Conservation (phyloP, 1,140 invertebrate genomes). For the Acyrthosiphon pisum region DNA sequence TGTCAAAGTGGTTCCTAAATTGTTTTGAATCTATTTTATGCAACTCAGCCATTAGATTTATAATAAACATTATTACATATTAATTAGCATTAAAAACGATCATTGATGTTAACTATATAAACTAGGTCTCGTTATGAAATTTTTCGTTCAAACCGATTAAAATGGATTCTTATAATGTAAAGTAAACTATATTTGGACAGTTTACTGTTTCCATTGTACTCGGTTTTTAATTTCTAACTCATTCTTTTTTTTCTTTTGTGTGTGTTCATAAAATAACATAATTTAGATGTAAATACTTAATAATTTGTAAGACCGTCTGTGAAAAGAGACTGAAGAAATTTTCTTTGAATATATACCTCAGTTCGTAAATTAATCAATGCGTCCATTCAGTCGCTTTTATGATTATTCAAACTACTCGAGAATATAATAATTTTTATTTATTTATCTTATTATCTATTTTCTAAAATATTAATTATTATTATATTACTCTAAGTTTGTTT, state of each 20-base stretch:
- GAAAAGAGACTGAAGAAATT: slow-evolving; percentile 49
- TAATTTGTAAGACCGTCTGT: slow-evolving; percentile 50
- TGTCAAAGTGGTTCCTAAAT: slow-evolving; percentile 41
- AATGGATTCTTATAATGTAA: slow-evolving; percentile 27
- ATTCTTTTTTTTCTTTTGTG: slow-evolving; percentile 31
- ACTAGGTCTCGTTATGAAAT: slow-evolving; percentile 53
- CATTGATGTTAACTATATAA: slow-evolving; percentile 53
- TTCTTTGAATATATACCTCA: slow-evolving; percentile 53
- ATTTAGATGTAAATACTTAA: slow-evolving; percentile 55
- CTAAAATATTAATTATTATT: slow-evolving; percentile 43
- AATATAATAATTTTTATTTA: slow-evolving; percentile 44
- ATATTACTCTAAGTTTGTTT: slow-evolving; percentile 25
- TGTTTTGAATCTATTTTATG: slow-evolving; percentile 50
- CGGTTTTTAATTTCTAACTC: slow-evolving; percentile 47
- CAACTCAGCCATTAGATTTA: slow-evolving; percentile 31
- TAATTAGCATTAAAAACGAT: slow-evolving; percentile 35
- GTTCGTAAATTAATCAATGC: slow-evolving; percentile 45
- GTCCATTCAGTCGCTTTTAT: slow-evolving; percentile 27
- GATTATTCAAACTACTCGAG: slow-evolving; percentile 20
- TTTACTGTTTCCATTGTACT: slow-evolving; percentile 44
- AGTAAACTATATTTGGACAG: slow-evolving; percentile 39
- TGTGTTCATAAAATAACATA: slow-evolving; percentile 56
- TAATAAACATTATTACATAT: slow-evolving; percentile 25
- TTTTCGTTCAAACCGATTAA: slow-evolving; percentile 46
- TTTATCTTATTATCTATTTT: slow-evolving; percentile 41